Conservation (phyloP, 2,113 vertebrate species). For the Todiramphus chloris region DNA sequence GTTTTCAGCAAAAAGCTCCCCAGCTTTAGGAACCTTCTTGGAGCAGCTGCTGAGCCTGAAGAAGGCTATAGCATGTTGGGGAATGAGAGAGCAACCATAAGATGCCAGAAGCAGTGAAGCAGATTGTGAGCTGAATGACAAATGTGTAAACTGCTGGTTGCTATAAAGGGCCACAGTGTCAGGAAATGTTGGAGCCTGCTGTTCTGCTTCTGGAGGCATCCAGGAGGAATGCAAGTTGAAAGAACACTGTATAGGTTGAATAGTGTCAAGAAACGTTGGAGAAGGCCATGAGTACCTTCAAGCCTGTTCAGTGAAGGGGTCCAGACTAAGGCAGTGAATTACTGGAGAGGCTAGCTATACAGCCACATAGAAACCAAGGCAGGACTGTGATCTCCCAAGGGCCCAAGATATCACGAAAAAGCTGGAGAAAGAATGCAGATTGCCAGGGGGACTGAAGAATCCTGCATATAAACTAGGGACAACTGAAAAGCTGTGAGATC, state of each 20-base stretch:
- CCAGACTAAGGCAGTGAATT: neutral
- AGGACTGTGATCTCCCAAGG: neutral
- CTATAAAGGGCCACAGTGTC: constrained; percentile 37
- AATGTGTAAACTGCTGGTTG: constrained; percentile 44
- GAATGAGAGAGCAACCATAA: constrained; percentile 5
- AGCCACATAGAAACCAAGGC: neutral
- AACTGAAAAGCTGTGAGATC: constrained; percentile 26
- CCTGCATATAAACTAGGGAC: constrained; percentile 20
- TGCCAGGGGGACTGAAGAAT: constrained; percentile 19
- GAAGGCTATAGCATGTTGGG: constrained; percentile 21
- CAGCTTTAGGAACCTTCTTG: neutral
- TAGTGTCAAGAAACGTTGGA: neutral
- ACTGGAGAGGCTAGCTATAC: neutral
- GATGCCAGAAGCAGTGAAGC: constrained; percentile 35
- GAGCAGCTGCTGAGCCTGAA: constrained; percentile 49
- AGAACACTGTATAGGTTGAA: neutral
- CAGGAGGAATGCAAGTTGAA: neutral
- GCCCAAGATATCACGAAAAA: neutral
- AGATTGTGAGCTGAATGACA: constrained; percentile 55
- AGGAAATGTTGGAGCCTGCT: constrained; percentile 15
- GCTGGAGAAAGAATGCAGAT: neutral
- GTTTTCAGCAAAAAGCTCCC: neutral
- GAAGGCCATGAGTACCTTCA: neutral
- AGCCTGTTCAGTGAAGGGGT: neutral
- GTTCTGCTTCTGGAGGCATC: constrained; percentile 23